Percentiles rank a stretch among this genome's conserved stretches.
These are phyloP conservation scores for Apodemus agrarius DNA, from an alignment of 2,797 vertebrate species.

Conservation along the genomic window DNA sequence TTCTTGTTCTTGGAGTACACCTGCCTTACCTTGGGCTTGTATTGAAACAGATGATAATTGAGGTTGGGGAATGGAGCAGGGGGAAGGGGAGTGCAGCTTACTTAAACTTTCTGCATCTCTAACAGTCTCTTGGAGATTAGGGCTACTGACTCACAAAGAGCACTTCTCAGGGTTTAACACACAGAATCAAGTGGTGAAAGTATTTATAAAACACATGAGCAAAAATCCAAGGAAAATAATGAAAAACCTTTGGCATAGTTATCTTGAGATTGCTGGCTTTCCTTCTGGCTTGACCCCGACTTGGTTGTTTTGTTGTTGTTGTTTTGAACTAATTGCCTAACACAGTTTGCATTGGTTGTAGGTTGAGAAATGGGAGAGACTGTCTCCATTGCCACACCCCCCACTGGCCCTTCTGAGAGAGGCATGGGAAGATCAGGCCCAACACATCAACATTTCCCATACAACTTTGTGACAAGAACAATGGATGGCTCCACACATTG, in stretches of 20 bases:
- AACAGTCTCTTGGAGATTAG: not conserved
- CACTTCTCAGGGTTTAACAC: not conserved
- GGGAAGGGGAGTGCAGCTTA: not conserved
- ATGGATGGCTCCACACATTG: not conserved
- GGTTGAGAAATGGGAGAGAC: conserved; percentile 49
- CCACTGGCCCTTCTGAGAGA: not conserved
- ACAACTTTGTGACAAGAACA: not conserved
- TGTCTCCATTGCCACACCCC: not conserved
- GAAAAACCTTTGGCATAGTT: not conserved
- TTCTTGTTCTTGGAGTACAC: not conserved
- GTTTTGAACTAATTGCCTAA: conserved; percentile 28
- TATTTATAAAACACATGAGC: not conserved
- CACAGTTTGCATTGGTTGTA: conserved; percentile 13
- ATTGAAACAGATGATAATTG: not conserved
- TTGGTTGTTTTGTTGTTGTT: not conserved
- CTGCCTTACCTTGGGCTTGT: not conserved
- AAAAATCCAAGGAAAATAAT: not conserved
- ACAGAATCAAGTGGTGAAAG: not conserved
- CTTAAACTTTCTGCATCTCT: not conserved
- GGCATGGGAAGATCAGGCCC: not conserved
- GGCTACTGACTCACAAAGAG: not conserved
- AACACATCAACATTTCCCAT: not conserved
- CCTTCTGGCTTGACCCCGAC: not conserved
- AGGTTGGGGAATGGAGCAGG: not conserved
- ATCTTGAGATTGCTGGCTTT: not conserved